These are phyloP conservation scores for Dallia pectoralis DNA, from an alignment of 2,797 vertebrate genomes.

Conservation along the genomic window DNA sequence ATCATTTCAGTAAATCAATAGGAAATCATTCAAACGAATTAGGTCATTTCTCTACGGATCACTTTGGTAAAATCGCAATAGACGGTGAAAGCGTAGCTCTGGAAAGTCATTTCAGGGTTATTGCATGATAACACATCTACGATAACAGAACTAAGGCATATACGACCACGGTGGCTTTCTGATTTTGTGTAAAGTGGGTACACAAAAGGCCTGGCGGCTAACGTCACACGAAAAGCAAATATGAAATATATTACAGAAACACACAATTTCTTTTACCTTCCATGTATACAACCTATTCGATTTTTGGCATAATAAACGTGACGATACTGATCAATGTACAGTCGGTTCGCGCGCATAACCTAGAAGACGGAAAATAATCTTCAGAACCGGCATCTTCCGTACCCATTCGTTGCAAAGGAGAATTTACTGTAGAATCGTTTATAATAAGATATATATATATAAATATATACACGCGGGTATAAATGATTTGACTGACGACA, in stretches of 20 bases:
- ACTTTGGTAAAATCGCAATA: conserved; percentile 13
- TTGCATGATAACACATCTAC: conserved; percentile 46
- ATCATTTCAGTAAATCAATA: neutral
- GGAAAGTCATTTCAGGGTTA: conserved; percentile 50
- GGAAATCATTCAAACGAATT: neutral
- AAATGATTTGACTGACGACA: conserved; percentile 76
- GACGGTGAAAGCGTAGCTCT: conserved; percentile 14
- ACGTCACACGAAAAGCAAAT: conserved; percentile 67
- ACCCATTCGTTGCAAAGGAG: conserved; percentile 66
- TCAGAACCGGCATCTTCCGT: conserved; percentile 58
- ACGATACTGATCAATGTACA: conserved; percentile 67
- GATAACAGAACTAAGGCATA: conserved; percentile 69
- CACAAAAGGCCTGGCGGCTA: conserved; percentile 60
- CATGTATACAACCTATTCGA: conserved; percentile 64
- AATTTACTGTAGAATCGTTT: conserved; percentile 53
- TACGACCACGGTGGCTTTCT: conserved; percentile 55
- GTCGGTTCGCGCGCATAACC: conserved; percentile 62
- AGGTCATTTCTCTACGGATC: conserved; percentile 6
- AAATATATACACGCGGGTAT: conserved; percentile 73
- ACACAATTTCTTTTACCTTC: conserved; percentile 59
- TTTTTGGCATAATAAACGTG: conserved; percentile 77
- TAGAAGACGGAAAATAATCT: conserved; percentile 57
- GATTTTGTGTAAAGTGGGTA: conserved; percentile 51
- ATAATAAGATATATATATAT: conserved; percentile 67
- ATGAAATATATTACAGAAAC: conserved; percentile 74